phyloP scores from a whole-genome alignment of 1,140 invertebrate genomes.

The Gerris buenoi region DNA sequence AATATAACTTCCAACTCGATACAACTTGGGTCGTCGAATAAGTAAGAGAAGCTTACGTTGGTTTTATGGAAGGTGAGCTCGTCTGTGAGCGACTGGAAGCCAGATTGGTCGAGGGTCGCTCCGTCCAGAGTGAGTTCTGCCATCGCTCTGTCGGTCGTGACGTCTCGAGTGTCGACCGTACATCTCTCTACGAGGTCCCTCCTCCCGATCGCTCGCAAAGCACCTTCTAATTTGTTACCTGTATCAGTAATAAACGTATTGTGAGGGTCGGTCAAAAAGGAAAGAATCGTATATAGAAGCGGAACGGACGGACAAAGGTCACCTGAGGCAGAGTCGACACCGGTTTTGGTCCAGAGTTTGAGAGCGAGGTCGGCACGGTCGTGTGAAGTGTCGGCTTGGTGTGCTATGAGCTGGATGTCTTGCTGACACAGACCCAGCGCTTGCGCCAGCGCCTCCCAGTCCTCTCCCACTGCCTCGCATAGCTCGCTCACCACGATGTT shows the following conservation, averaged over 20 bases:
- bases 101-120: conserved; percentile 55
- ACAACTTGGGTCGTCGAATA: not conserved
- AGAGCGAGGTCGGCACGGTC: conserved; percentile 35
- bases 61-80: conserved; percentile 30
- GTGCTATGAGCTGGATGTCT: conserved; percentile 74
- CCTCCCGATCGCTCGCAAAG: conserved; percentile 70
- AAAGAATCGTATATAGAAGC: too few species aligned
- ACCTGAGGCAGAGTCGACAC: conserved; percentile 35
- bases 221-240: conserved; percentile 77
- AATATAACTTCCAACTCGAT: not conserved
- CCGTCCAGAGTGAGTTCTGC: conserved; percentile 34
- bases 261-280: too few species aligned
- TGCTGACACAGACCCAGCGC: conserved; percentile 71
- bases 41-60: not conserved
- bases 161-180: conserved; percentile 66
- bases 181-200: conserved; percentile 86
- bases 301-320: too few species aligned
- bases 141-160: conserved; percentile 60
- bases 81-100: conserved; percentile 55
- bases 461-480: conserved; percentile 74
- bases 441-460: conserved; percentile 78
- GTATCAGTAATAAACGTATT: conserved; percentile 10
- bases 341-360: conserved; percentile 50
- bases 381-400: conserved; percentile 34
- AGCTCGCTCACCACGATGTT: conserved; percentile 79